phyloP scores from a whole-genome alignment of 2,113 vertebrate species.

The Rostratula benghalensis region DNA sequence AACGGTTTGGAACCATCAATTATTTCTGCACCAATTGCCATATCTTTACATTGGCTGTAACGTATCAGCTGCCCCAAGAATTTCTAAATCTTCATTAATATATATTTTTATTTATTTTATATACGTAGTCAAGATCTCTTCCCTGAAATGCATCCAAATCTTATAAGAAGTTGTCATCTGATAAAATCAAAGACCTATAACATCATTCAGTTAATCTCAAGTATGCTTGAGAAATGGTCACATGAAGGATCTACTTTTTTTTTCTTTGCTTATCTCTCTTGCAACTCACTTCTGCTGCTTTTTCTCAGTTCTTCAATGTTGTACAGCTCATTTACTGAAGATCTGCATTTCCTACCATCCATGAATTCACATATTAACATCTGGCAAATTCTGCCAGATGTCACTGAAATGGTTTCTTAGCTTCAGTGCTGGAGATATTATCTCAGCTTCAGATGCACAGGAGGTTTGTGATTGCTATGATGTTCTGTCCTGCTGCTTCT shows the following conservation, averaged over 20 bases:
- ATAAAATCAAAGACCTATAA: neutral
- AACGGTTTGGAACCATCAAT: neutral
- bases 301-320: slow-evolving; percentile 4
- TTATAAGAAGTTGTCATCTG: neutral
- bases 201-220: neutral
- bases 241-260: neutral
- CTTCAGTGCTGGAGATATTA: neutral
- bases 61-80: neutral
- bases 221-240: neutral
- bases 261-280: neutral
- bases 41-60: neutral
- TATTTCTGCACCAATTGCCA: neutral
- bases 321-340: neutral
- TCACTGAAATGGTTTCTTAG: slow-evolving; percentile 3
- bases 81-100: neutral
- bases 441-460: neutral
- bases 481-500: slow-evolving; percentile 28
- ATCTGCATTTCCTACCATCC: neutral
- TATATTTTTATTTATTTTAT: neutral
- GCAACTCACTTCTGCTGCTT: neutral
- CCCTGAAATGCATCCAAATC: neutral
- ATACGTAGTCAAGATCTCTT: neutral
- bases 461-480: neutral
- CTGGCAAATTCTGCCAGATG: slow-evolving; percentile 43
- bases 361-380: slow-evolving; percentile 27